These are phyloP conservation scores for Cynaeus angustus DNA, from an alignment of 2,888 invertebrate genomes.

Conservation along the genomic window DNA sequence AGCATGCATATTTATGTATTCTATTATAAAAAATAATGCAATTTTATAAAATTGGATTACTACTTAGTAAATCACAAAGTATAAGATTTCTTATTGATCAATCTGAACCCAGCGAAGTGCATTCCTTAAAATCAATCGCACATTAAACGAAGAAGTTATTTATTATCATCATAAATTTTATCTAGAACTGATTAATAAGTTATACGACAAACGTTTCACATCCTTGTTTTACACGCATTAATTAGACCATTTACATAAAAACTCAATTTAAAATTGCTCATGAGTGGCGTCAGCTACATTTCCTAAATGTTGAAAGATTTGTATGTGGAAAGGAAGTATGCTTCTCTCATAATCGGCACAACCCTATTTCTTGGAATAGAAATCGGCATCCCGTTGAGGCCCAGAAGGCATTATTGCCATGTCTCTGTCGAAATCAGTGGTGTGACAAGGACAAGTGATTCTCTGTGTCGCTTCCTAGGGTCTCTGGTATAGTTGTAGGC, in stretches of 20 bases:
- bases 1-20: conserved; percentile 36
- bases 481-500: conserved; percentile 38
- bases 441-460: conserved; percentile 31
- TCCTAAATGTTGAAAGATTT: conserved; percentile 3
- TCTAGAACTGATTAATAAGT: too few relatives aligned
- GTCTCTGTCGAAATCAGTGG: conserved; percentile 26
- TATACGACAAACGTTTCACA: too few relatives aligned
- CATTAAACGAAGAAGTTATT: neutral
- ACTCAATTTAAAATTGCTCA: too few relatives aligned
- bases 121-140: conserved; percentile 47
- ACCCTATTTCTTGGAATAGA: conserved; percentile 46
- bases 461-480: conserved; percentile 34
- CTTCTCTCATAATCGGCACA: conserved; percentile 35
- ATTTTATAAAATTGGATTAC: conserved; percentile 66
- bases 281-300: conserved; percentile 18
- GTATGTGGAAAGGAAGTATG: conserved; percentile 11
- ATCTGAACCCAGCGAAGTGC: conserved; percentile 59
- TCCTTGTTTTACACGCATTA: too few relatives aligned
- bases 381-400: conserved; percentile 38
- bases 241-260: too few relatives aligned
- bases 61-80: conserved; percentile 55
- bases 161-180: too few relatives aligned
- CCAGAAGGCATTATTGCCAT: conserved; percentile 4
- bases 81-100: conserved; percentile 62
- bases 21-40: conserved; percentile 61